Conservation (phyloP, 2,888 invertebrate genomes). For the Cryptops parisi region DNA sequence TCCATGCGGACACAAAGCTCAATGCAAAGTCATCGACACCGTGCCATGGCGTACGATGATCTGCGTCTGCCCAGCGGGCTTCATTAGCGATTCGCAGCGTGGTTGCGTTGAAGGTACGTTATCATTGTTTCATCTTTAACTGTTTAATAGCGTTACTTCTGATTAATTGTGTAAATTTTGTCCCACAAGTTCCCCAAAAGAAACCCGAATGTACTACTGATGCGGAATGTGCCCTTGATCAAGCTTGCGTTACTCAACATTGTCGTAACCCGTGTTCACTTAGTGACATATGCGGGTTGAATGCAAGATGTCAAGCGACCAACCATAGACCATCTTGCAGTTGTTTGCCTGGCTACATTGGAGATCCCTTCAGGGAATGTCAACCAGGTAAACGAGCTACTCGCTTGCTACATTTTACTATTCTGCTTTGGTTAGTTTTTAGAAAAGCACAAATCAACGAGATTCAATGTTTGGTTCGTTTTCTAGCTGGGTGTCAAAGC, state of each 20-base stretch:
- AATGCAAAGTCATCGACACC: conserved; percentile 66
- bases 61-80: conserved; percentile 40
- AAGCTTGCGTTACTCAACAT: conserved; percentile 67
- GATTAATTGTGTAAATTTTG: too few relatives aligned
- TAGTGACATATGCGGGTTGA: conserved; percentile 17
- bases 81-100: conserved; percentile 18
- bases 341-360: conserved; percentile 78
- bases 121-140: too few relatives aligned
- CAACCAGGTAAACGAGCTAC: conserved; percentile 10
- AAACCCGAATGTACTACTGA: conserved; percentile 75
- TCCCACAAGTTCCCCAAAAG: conserved; percentile 10
- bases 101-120: conserved; percentile 20
- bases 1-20: conserved; percentile 19
- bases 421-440: not conserved
- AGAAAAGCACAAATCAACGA: not conserved
- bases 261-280: conserved; percentile 58
- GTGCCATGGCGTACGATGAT: conserved; percentile 75
- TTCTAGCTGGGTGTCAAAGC: conserved; percentile 29
- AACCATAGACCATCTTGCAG: conserved; percentile 81
- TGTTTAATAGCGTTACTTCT: too few relatives aligned
- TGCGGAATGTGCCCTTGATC: conserved; percentile 58
- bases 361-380: conserved; percentile 54
- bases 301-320: conserved; percentile 16
- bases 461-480: conserved; percentile 1
- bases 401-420: not conserved